phyloP scores from a whole-genome alignment of 2,888 invertebrate genomes.

The Drosophila paranaensis region DNA sequence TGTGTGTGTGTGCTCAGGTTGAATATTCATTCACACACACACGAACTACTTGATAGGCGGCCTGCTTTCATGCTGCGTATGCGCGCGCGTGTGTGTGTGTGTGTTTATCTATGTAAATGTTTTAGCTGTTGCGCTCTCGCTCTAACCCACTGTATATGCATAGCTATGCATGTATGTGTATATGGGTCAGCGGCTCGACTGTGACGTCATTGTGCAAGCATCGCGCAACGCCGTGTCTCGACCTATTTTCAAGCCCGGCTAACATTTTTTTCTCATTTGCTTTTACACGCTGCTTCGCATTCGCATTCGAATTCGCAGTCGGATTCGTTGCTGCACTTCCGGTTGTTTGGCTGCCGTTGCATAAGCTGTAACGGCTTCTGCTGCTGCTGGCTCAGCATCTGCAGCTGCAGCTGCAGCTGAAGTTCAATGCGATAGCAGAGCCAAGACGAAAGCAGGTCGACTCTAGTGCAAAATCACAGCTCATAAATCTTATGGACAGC shows the following conservation, averaged over 20 bases:
- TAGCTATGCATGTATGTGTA: slow-evolving; percentile 31
- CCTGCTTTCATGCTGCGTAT: slow-evolving; percentile 10
- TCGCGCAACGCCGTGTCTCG: slow-evolving; percentile 52
- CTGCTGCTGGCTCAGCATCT: not conserved
- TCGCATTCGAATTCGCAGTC: slow-evolving; percentile 9
- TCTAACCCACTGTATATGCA: not conserved
- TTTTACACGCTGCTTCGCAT: slow-evolving; percentile 20
- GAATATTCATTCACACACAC: slow-evolving; percentile 34
- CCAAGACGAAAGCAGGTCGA: slow-evolving; percentile 55
- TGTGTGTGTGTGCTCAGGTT: slow-evolving; percentile 16
- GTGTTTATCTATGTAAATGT: slow-evolving; percentile 49
- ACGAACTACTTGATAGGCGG: slow-evolving; percentile 25
- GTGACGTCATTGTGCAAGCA: slow-evolving; percentile 69
- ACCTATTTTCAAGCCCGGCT: slow-evolving; percentile 61
- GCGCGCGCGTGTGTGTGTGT: not conserved
- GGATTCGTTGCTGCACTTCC: slow-evolving; percentile 37
- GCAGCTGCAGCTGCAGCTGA: slow-evolving; percentile 28
- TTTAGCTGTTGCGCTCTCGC: slow-evolving; percentile 40
- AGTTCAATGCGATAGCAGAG: slow-evolving; percentile 67
- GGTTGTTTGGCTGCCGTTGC: slow-evolving; percentile 48
- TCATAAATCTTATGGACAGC: slow-evolving; percentile 50
- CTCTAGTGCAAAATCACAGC: slow-evolving; percentile 38
- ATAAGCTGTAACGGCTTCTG: slow-evolving; percentile 45
- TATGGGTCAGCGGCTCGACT: slow-evolving; percentile 72
- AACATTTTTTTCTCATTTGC: slow-evolving; percentile 13